Evolutionary conservation across 2,888 invertebrate genomes (phyloP).

Genomic region (Aplocera efformata): DNA sequence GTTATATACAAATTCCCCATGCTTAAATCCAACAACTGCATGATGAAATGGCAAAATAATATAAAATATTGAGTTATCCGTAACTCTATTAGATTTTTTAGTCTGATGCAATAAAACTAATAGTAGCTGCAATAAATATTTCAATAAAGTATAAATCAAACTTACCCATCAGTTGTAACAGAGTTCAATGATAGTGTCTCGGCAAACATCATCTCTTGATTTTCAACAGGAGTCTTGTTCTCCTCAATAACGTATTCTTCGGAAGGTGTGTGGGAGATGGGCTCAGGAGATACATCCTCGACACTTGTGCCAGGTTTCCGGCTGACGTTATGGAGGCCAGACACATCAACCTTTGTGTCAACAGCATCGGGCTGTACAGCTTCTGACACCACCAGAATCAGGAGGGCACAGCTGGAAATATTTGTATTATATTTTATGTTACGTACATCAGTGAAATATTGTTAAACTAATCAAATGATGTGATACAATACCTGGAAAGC

Average conservation of each 20-base stretch:
- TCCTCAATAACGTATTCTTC: slow-evolving; percentile 23
- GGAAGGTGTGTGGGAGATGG: slow-evolving; percentile 9
- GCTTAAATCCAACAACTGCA: no score
- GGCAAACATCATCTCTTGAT: slow-evolving; percentile 71
- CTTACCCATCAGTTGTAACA: slow-evolving; percentile 79
- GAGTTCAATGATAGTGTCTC: slow-evolving; percentile 78
- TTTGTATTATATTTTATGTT: not conserved
- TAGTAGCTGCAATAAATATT: not conserved
- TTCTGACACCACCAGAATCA: slow-evolving; percentile 81
- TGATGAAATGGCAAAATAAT: no score
- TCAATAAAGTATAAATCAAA: slow-evolving; percentile 20
- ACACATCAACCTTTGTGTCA: slow-evolving; percentile 55
- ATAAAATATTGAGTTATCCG: no score
- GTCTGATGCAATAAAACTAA: slow-evolving; percentile 7
- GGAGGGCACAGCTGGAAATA: slow-evolving; percentile 77
- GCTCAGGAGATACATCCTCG: slow-evolving; percentile 11
- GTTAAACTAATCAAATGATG: not conserved
- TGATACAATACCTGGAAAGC: slow-evolving; percentile 76
- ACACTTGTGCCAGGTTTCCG: slow-evolving; percentile 41
- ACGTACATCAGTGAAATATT: no score
- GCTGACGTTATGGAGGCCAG: slow-evolving; percentile 69
- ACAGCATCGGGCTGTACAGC: slow-evolving; percentile 61
- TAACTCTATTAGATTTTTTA: no score
- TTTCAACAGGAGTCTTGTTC: slow-evolving; percentile 31
- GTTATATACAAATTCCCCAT: no score